These are phyloP conservation scores for Athripsodes cinereus DNA, from an alignment of 2,888 invertebrate genomes.

Conservation along the genomic window DNA sequence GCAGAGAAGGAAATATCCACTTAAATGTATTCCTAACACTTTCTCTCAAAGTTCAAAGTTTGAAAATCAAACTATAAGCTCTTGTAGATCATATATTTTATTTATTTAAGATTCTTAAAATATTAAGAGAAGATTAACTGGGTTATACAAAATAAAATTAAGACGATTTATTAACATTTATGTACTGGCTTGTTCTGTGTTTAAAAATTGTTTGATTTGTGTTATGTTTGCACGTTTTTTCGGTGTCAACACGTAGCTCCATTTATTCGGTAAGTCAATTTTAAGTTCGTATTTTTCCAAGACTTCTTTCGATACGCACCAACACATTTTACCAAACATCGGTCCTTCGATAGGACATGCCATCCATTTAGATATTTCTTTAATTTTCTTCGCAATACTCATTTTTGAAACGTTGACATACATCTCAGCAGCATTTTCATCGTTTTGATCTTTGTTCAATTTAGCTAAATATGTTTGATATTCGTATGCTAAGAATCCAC, in stretches of 20 bases:
- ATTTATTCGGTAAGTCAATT: constrained; percentile 49
- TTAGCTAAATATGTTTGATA: constrained; percentile 54
- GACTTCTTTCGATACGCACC: constrained; percentile 56
- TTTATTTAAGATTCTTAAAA: too few relatives aligned
- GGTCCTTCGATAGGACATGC: constrained; percentile 49
- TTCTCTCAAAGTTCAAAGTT: too few relatives aligned
- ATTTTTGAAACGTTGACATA: constrained; percentile 36
- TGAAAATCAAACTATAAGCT: too few relatives aligned
- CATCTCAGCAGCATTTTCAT: neutral
- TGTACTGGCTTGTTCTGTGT: constrained; percentile 1
- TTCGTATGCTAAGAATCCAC: constrained; percentile 54
- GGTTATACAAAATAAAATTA: too few relatives aligned
- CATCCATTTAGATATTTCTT: constrained; percentile 55
- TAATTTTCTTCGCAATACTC: constrained; percentile 47
- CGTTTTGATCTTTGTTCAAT: constrained; percentile 32
- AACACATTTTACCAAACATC: constrained; percentile 53
- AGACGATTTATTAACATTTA: too few relatives aligned
- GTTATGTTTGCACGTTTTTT: constrained; percentile 12
- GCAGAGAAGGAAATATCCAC: too few relatives aligned
- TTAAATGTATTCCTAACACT: too few relatives aligned
- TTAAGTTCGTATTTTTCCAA: constrained; percentile 49
- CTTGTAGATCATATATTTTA: too few relatives aligned
- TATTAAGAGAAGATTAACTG: too few relatives aligned
- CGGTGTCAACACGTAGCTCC: constrained; percentile 46
- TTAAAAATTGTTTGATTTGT: neutral